Base-by-base conservation (phyloP, 2,113 vertebrate species). In the Rhinopomastus cyanomelas region DNA sequence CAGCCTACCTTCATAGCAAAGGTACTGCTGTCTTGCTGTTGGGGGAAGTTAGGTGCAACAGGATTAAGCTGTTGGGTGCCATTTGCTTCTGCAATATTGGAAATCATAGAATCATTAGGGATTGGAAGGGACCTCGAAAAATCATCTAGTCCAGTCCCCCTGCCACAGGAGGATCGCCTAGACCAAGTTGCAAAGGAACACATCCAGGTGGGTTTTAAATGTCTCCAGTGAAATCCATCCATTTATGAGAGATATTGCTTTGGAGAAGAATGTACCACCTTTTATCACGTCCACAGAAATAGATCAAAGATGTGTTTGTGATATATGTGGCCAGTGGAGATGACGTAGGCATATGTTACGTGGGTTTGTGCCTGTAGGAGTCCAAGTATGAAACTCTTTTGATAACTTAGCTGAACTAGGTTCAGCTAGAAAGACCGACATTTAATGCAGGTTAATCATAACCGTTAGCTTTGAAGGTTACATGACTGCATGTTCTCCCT, bases 391-490 rank as follows among this genome's bases (percentile, higher is more conserved):
- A 85, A 92, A 46, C 57, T 53, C 62, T 37, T 66, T 36, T 19
- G 69, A 51, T 88, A 94, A 68, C 36, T 84, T 84, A 59, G 62
- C 62, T n/a, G n/a, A n/a, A n/a, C n/a, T 86, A 68, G 42, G 66
- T 88, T 90, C 71, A 73, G 66, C 80, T 59, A 10, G 83, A 78
- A 88, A 79, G 83, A 18, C 66, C 61, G 90, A 48, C 78, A 76
- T 85, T 81, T 73, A 18, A n/a, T 13, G 4, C 22, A 55, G 55
- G 55, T 76, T 87, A 86, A 88, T 84, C 66, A 91, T 90, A 88
- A n/a, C 61, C 55, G 44, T 48, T 83, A 69, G 88, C 92, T 95
- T 90, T 93, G 85, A 93, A 73, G 74, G 80, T 67, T 88, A 59
- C 30, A 17, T 21, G 59, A 57, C 37, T 88, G 39, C 74, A 59